These are phyloP conservation scores for Chlorocebus sabaeus DNA, from an alignment of 2,113 vertebrate genomes.

Conservation along the genomic window DNA sequence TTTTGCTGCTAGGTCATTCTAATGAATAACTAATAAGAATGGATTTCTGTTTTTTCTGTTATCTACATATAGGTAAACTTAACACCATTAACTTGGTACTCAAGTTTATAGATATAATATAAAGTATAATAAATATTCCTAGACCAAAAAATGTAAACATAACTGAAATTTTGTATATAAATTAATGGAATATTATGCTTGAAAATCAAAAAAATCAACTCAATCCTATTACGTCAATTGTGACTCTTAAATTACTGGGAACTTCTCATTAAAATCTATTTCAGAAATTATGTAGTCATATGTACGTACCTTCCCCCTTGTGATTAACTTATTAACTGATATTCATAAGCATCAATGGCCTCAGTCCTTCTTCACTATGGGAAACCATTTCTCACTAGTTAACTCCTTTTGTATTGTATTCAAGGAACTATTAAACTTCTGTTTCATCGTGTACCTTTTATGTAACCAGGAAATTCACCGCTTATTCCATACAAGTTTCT, in stretches of 20 bases:
- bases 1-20: background rate
- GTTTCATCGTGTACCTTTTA: background rate
- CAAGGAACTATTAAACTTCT: background rate
- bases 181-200: background rate
- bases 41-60: background rate
- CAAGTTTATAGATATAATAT: background rate
- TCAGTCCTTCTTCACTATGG: background rate
- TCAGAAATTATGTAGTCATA: background rate
- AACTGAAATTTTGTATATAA: background rate
- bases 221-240: background rate
- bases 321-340: background rate
- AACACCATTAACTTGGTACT: background rate
- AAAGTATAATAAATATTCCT: background rate
- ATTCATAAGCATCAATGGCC: background rate
- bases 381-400: background rate
- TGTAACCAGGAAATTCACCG: background rate
- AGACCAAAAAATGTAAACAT: background rate
- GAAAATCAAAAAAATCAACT: background rate
- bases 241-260: background rate
- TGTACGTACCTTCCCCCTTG: background rate
- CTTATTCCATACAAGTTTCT: background rate
- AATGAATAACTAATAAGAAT: conserved; percentile 18
- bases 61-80: background rate
- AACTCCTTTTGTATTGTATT: background rate
- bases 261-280: background rate